phyloP scores from a whole-genome alignment of 2,113 vertebrate species.

The Dolichallabes microphthalmus region DNA sequence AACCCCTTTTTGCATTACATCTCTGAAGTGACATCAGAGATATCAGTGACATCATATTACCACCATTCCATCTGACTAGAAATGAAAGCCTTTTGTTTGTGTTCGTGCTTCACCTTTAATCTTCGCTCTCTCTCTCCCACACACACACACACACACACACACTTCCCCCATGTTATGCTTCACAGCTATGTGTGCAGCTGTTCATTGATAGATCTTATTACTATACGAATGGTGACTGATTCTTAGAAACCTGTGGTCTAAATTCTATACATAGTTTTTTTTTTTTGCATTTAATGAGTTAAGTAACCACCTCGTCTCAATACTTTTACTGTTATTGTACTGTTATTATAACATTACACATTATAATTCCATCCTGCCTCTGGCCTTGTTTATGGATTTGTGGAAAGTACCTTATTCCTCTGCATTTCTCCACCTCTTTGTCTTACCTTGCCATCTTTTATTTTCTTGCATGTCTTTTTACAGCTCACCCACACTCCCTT shows the following conservation, averaged over 20 bases:
- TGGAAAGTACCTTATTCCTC: not conserved
- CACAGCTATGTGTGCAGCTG: slow-evolving; percentile 46
- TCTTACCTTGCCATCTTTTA: not conserved
- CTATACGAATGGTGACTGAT: slow-evolving; percentile 24
- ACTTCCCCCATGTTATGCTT: slow-evolving; percentile 4
- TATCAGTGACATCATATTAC: not conserved
- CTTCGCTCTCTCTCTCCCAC: not conserved
- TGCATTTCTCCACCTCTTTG: not conserved
- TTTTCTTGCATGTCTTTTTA: not conserved
- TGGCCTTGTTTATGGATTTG: not conserved
- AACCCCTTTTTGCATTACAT: not conserved
- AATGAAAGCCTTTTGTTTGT: not conserved
- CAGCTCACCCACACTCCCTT: slow-evolving; percentile 12
- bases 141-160: not conserved
- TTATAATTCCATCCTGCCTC: no score
- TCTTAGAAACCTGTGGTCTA: slow-evolving; percentile 20
- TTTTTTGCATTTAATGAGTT: not conserved
- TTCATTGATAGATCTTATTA: slow-evolving; percentile 41
- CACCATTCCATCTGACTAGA: not conserved
- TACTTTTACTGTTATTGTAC: not conserved
- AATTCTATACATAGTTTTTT: not conserved
- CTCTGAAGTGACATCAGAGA: not conserved
- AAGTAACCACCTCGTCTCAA: not conserved
- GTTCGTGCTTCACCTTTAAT: not conserved
- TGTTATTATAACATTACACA: not conserved